Percentiles rank a stretch among this genome's conserved stretches.
phyloP scores from a whole-genome alignment of 2,888 invertebrate genomes.

The Diogma glabrata region DNA sequence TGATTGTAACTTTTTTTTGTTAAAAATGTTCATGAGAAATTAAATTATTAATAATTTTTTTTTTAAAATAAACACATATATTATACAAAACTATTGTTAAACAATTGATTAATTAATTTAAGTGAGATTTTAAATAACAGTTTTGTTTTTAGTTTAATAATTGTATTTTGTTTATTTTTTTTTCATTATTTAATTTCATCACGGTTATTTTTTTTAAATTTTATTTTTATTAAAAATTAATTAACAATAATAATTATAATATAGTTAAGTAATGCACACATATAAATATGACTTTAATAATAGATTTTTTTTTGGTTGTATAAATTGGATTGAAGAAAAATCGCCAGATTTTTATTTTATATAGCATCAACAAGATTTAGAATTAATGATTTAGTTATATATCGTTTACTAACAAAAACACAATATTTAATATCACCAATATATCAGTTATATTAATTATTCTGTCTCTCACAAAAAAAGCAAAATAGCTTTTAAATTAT shows the following conservation, averaged over 20 bases:
- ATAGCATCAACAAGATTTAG: constrained; percentile 2
- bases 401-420: not conserved
- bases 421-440: constrained; percentile 1
- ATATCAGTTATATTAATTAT: not conserved
- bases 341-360: constrained; percentile 1
- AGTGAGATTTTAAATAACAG: too few relatives aligned
- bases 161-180: too few relatives aligned
- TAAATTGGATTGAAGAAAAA: too few relatives aligned
- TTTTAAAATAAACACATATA: too few relatives aligned
- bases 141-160: too few relatives aligned
- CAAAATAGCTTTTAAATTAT: too few relatives aligned
- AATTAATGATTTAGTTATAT: constrained; percentile 3
- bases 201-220: not conserved
- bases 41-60: too few relatives aligned
- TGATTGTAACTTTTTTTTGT: too few relatives aligned
- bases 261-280: constrained; percentile 9
- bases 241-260: constrained; percentile 7
- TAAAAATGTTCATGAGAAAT: too few relatives aligned
- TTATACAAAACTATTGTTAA: too few relatives aligned
- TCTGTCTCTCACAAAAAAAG: not conserved
- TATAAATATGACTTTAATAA: constrained; percentile 6
- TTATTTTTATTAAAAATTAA: constrained; percentile 7
- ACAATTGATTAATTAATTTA: too few relatives aligned
- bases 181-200: not conserved
- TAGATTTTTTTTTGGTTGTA: constrained; percentile 2